phyloP scores from a whole-genome alignment of 2,797 vertebrate genomes.

The Cynodonichthys magdalenae region DNA sequence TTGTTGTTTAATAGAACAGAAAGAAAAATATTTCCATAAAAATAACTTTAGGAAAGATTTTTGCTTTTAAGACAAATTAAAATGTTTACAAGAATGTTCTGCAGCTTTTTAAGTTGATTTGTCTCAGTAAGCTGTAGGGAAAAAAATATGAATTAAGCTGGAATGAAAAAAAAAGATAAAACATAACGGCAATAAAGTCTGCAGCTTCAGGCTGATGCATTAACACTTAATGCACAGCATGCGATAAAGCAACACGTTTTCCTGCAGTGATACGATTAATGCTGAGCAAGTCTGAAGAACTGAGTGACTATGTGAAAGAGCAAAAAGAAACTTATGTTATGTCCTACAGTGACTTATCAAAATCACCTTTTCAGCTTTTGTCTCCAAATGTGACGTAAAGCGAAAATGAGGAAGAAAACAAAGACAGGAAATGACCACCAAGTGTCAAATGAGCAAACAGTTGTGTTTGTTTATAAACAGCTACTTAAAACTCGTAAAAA shows the following conservation, averaged over 20 bases:
- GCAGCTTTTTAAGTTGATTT: neutral
- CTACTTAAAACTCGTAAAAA: too few relatives aligned
- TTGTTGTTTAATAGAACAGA: too few relatives aligned
- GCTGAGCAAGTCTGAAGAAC: constrained; percentile 6
- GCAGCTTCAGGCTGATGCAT: constrained; percentile 12
- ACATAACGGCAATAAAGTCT: constrained; percentile 5
- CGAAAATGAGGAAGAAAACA: constrained; percentile 64
- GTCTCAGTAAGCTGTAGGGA: constrained; percentile 14
- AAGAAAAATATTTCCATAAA: too few relatives aligned
- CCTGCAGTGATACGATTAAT: constrained; percentile 16
- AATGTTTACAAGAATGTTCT: constrained; percentile 16
- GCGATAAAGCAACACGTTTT: constrained; percentile 33
- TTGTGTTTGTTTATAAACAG: neutral
- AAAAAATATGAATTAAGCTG: constrained; percentile 21
- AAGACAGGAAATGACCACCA: constrained; percentile 57
- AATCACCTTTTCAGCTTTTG: constrained; percentile 82
- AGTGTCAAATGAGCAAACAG: constrained; percentile 36
- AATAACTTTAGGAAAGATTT: too few relatives aligned
- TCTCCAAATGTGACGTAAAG: constrained; percentile 73
- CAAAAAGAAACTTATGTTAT: constrained; percentile 43
- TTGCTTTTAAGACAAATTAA: neutral
- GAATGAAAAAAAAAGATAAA: neutral
- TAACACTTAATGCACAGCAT: constrained; percentile 41
- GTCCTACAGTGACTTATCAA: constrained; percentile 48
- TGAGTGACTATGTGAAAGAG: constrained; percentile 11